Conservation (phyloP, 2,113 vertebrate species). For the Grallaria varia region DNA sequence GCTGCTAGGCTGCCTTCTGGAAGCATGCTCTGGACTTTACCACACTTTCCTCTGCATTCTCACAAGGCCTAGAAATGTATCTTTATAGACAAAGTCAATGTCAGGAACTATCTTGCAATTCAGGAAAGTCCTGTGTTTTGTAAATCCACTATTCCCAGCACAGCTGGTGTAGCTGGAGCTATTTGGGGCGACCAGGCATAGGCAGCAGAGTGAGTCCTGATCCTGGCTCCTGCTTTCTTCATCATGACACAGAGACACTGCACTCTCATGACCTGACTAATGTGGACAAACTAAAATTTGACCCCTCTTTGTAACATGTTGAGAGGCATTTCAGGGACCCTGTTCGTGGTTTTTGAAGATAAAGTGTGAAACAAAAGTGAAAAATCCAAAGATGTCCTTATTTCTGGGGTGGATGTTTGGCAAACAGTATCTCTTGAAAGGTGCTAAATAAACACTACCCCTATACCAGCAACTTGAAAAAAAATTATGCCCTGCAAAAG, state of each 20-base stretch:
- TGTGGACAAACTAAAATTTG: background rate
- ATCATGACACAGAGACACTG: background rate
- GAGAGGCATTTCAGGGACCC: background rate
- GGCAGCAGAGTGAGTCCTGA: background rate
- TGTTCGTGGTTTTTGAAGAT: background rate
- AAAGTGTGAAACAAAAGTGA: background rate
- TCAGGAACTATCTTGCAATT: fast-evolving
- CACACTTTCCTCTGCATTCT: background rate
- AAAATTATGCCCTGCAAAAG: background rate
- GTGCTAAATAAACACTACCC: background rate
- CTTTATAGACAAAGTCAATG: background rate
- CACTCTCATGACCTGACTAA: background rate
- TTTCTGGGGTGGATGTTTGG: background rate
- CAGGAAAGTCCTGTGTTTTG: background rate
- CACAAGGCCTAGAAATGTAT: background rate
- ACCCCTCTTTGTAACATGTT: background rate
- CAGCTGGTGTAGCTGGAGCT: background rate
- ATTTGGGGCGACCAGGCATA: background rate
- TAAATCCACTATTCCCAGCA: background rate
- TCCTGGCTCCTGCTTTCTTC: background rate
- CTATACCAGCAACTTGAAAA: background rate
- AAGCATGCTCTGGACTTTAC: background rate
- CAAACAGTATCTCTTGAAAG: background rate
- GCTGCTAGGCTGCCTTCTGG: background rate
- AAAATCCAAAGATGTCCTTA: background rate